These are phyloP conservation scores for Stenopsyche tienmushanensis DNA, from an alignment of 1,140 invertebrate species.

Conservation along the genomic window DNA sequence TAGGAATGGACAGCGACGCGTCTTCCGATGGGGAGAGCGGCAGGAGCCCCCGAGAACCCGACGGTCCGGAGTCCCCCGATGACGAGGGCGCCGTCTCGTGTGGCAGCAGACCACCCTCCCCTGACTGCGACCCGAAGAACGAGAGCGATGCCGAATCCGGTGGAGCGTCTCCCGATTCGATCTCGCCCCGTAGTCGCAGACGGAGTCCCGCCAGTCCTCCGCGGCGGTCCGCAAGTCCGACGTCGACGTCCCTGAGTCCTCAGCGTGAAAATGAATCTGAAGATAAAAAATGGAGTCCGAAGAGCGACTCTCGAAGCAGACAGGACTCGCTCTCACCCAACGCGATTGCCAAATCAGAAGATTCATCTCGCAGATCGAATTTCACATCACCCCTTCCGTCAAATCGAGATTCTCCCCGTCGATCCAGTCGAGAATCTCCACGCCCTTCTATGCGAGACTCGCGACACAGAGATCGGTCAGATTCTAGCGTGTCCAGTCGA, in stretches of 20 bases:
- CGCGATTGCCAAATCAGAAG: neutral
- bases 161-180: neutral
- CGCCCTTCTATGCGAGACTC: neutral
- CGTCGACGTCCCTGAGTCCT: conserved; percentile 8
- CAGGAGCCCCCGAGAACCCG: neutral
- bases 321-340: conserved; percentile 29
- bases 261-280: conserved; percentile 25
- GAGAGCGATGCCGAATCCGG: neutral
- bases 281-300: conserved; percentile 45
- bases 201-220: neutral
- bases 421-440: too few relatives aligned
- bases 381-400: too few relatives aligned
- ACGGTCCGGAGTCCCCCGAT: conserved; percentile 19
- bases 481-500: conserved; percentile 53
- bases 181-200: neutral
- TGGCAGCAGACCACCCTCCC: conserved; percentile 9
- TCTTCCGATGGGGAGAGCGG: conserved; percentile 47
- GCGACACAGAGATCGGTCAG: conserved; percentile 45
- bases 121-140: conserved; percentile 17
- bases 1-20: conserved; percentile 52
- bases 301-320: conserved; percentile 35
- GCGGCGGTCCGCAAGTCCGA: neutral
- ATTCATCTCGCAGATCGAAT: too few relatives aligned
- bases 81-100: neutral
- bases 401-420: too few relatives aligned